A percentile compares a stretch with the other conserved stretches of the same genome.
phyloP scores from a whole-genome alignment of 2,797 vertebrate genomes.

The Epinephelus coioides region DNA sequence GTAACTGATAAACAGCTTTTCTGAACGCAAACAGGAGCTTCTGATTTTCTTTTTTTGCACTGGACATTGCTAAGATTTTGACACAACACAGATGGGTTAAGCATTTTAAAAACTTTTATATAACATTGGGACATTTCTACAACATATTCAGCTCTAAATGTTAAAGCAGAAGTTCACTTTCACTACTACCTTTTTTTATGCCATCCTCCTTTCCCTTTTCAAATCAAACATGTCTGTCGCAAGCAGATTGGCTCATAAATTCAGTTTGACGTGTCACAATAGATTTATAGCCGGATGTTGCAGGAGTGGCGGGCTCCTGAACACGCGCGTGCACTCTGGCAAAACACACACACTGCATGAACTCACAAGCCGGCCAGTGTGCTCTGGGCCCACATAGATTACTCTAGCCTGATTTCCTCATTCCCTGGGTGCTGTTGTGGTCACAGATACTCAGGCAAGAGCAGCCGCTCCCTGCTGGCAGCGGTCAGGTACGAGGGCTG shows the following conservation, averaged over 20 bases:
- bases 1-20: neutral
- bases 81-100: neutral
- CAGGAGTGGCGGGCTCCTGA: constrained; percentile 93
- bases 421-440: constrained; percentile 94
- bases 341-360: constrained; percentile 39
- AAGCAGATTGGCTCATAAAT: constrained; percentile 96
- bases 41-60: neutral
- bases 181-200: constrained; percentile 48
- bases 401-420: constrained; percentile 97
- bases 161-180: constrained; percentile 68
- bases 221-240: constrained; percentile 90
- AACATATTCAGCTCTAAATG: constrained; percentile 7
- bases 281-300: constrained; percentile 99
- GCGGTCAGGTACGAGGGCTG: constrained; percentile 89
- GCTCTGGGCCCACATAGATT: constrained; percentile 92
- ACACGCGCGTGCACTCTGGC: constrained; percentile 58
- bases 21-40: neutral
- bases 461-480: constrained; percentile 91
- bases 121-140: neutral
- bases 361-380: constrained; percentile 64
- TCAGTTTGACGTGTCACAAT: constrained; percentile 99
- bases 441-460: constrained; percentile 94
- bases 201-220: constrained; percentile 78
- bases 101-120: neutral
- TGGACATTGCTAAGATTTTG: neutral